A percentile compares a stretch with the other conserved stretches of the same genome.
Conservation (phyloP, 2,797 vertebrate species). For the Sebastes steindachneri region DNA sequence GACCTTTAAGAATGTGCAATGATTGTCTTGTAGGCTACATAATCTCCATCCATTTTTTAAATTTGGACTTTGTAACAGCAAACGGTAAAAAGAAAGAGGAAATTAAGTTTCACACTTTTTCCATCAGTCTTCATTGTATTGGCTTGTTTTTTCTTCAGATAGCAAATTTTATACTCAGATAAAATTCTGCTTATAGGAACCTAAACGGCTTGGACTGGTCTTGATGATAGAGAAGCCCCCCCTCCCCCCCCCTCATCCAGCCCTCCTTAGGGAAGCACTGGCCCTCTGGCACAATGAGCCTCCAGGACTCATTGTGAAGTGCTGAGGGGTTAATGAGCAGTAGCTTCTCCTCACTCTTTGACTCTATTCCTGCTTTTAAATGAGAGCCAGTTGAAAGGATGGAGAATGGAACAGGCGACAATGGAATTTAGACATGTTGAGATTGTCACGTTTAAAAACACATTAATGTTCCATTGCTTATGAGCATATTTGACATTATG, state of each 20-base stretch:
- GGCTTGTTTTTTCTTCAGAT: neutral
- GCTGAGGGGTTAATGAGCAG: conserved; percentile 98
- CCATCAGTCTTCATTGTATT: neutral
- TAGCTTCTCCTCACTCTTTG: conserved; percentile 86
- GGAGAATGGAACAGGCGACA: conserved; percentile 83
- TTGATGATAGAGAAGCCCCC: neutral
- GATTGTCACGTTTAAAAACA: conserved; percentile 40
- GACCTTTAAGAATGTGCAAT: neutral
- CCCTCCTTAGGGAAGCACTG: conserved; percentile 89
- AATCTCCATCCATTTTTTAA: neutral
- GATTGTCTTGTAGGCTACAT: neutral
- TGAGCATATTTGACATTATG: neutral
- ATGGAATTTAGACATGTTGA: conserved; percentile 14
- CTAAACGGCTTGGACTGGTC: neutral
- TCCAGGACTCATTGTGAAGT: conserved; percentile 90
- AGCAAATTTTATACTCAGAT: conserved; percentile 15
- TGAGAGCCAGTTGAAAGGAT: conserved; percentile 84
- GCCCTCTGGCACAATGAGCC: conserved; percentile 93
- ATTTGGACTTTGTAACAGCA: neutral
- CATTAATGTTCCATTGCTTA: conserved; percentile 13
- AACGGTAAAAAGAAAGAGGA: neutral
- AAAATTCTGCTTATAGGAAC: neutral
- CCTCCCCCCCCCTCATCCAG: neutral
- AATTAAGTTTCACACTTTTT: neutral
- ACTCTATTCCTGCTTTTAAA: conserved; percentile 91